Percentiles rank a stretch among this genome's conserved stretches.
Conservation (phyloP, 1,140 invertebrate species). For the Papilio aristodemus region DNA sequence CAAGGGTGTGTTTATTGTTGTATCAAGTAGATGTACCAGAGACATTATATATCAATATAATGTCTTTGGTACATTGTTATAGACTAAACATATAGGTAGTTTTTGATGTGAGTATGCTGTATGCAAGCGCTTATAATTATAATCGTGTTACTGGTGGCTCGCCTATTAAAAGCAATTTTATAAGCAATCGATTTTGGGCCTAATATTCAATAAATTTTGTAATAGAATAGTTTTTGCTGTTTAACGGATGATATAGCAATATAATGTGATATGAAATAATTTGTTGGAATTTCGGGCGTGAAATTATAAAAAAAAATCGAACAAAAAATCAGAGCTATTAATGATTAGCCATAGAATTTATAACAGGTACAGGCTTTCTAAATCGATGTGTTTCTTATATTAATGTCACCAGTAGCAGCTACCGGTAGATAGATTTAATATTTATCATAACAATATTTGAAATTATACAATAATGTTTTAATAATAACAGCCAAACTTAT, state of each 20-base stretch:
- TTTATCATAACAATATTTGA: background rate
- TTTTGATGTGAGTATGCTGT: background rate
- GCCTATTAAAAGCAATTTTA: background rate
- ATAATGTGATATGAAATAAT: background rate
- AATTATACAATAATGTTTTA: background rate
- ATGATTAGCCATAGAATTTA: background rate
- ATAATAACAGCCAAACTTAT: background rate
- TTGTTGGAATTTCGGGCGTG: background rate
- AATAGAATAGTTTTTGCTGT: conserved; percentile 8
- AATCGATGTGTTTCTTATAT: conserved; percentile 6
- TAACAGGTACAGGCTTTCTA: conserved; percentile 4
- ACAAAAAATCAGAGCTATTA: background rate
- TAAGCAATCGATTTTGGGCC: conserved; percentile 5
- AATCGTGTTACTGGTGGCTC: conserved; percentile 27
- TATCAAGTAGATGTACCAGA: background rate
- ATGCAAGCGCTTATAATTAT: conserved; percentile 1
- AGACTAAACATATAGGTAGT: conserved; percentile 10
- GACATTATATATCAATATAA: too few relatives aligned
- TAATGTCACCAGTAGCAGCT: conserved; percentile 22
- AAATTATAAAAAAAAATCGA: background rate
- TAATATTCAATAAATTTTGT: conserved; percentile 12
- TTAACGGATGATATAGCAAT: background rate
- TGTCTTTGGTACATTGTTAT: too few relatives aligned
- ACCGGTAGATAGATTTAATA: conserved; percentile 20
- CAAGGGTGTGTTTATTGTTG: conserved; percentile 3